Base-by-base conservation (phyloP, 2,888 invertebrate genomes). In the Mythimna vitellina region DNA sequence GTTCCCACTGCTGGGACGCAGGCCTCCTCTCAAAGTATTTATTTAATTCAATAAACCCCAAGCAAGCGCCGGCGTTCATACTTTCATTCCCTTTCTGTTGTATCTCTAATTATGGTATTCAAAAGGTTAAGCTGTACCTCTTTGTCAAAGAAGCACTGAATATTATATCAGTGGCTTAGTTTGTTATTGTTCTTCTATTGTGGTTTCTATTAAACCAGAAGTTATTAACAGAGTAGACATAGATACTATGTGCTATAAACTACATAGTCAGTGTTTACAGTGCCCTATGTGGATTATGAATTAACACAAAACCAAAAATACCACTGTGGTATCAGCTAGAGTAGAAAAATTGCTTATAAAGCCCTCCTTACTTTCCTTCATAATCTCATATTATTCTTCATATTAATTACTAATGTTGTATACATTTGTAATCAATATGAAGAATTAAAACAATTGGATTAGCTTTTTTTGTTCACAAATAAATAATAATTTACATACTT, bases 231-330 rank as follows among this genome's bases (percentile, higher is more conserved):
- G 51, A 60, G 6, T 32, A 42, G 60, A 32, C 5, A 0, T 10
- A 14, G 12, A 5, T 32, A 12, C 20, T 57, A 9, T 73, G 7
- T 56, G 17, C 4, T 60, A 35, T 20, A 49, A 73, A 32, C 35
- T 54, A 32, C 12, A 9, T 20, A n/a, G 20, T n/a, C 5, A 32
- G 2, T 29, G 17, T 57, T 32, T 17, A 38, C 32, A 10, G 32
- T 32, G 22, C 7, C 20, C 14, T 14, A 7, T 14, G 14, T 14
- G 1, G 1, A 53, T 35, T 5, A 42, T 42, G 17, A 35, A 61
- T 6, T 54, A 58, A 58, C 22, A 38, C 17, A 38, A 71, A 71
- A 72, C 20, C 20, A 46, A 42, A 42, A 46, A 12, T 0, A 3
- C 3, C 14, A 54, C 14, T 4, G 14, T 35, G 17, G 32, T 7